Evolutionary conservation across 1,140 invertebrate species (phyloP).

Genomic region (Probaryconus sp.): DNA sequence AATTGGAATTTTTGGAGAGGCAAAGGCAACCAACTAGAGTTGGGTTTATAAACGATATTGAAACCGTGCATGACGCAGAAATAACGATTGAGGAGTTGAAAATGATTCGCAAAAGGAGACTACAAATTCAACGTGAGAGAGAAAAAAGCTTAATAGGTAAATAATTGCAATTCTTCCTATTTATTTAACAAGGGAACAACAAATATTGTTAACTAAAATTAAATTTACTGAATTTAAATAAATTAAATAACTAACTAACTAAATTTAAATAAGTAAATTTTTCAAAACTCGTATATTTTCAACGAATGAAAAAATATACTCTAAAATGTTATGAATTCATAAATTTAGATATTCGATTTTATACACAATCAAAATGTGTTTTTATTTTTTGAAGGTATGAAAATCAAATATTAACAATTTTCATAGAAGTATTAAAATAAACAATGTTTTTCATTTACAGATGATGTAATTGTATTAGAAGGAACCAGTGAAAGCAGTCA

Average conservation of each 20-base stretch:
- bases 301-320: too few relatives aligned
- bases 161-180: conserved; percentile 9
- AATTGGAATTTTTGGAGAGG: conserved; percentile 18
- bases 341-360: too few relatives aligned
- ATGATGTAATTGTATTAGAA: conserved; percentile 17
- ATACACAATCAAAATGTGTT: too few relatives aligned
- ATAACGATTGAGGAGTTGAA: conserved; percentile 10
- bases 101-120: conserved; percentile 15
- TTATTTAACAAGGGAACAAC: conserved; percentile 1
- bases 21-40: conserved; percentile 27
- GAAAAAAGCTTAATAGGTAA: conserved; percentile 17
- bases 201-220: background rate
- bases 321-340: too few relatives aligned
- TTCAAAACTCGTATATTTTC: conserved; percentile 5
- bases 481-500: conserved; percentile 1
- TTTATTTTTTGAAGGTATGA: too few relatives aligned
- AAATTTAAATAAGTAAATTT: background rate
- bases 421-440: too few relatives aligned
- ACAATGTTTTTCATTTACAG: background rate
- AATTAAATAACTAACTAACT: too few relatives aligned
- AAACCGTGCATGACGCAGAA: conserved; percentile 20
- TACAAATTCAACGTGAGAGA: conserved; percentile 25
- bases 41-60: conserved; percentile 29
- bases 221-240: too few relatives aligned
- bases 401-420: too few relatives aligned